These are phyloP conservation scores for Sepiola atlantica DNA, from an alignment of 2,888 invertebrate species.

Conservation along the genomic window DNA sequence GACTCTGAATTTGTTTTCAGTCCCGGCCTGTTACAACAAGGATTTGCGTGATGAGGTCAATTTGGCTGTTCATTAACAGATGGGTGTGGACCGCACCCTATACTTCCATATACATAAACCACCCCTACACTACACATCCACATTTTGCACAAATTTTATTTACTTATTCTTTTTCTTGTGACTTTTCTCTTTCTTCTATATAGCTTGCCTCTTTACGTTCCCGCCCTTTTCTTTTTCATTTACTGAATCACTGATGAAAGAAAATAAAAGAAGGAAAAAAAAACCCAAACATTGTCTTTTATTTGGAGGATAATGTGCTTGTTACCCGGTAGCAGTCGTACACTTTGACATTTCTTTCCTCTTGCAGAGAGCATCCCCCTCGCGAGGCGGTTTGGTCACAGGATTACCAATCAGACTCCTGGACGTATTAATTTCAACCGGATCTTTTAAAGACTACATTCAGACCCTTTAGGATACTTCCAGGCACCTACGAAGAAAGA, in stretches of 20 bases:
- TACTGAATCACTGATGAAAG: background rate
- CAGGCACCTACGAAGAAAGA: too few relatives aligned
- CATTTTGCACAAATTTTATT: background rate
- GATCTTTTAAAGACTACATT: too few relatives aligned
- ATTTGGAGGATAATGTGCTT: background rate
- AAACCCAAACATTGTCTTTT: background rate
- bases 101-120: too few relatives aligned
- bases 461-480: too few relatives aligned
- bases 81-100: background rate
- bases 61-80: background rate
- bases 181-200: background rate
- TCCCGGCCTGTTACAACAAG: constrained; percentile 32
- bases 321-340: too few relatives aligned
- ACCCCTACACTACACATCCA: background rate
- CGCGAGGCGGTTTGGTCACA: too few relatives aligned
- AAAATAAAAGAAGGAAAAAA: too few relatives aligned
- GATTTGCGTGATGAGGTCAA: constrained; percentile 5
- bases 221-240: background rate
- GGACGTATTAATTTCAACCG: too few relatives aligned
- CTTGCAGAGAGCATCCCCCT: too few relatives aligned
- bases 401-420: too few relatives aligned
- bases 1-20: constrained; percentile 14
- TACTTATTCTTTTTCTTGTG: background rate
- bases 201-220: background rate
- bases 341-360: too few relatives aligned